Percentiles rank a stretch among this genome's conserved stretches.
Evolutionary conservation across 2,888 invertebrate genomes (phyloP).

Genomic region (Stenotaenia linearis): DNA sequence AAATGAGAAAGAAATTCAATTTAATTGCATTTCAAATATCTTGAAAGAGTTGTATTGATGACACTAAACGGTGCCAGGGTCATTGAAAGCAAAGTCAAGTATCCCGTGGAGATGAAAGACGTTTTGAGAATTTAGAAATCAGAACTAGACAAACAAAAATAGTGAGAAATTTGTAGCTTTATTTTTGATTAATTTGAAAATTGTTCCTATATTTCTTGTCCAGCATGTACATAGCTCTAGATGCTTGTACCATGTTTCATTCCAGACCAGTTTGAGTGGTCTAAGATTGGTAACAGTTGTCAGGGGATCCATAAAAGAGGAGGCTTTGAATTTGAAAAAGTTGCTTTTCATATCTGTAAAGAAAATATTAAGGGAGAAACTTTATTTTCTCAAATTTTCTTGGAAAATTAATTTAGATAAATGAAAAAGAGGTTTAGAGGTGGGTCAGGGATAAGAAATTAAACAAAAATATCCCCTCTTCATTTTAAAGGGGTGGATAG

Average conservation of each 20-base stretch:
- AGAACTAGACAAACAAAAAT: conserved; percentile 2
- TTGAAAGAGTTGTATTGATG: conserved; percentile 1
- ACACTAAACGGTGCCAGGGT: neutral
- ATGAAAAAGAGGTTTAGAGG: neutral
- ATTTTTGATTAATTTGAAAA: neutral
- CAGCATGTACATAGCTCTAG: conserved; percentile 26
- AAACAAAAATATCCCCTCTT: neutral
- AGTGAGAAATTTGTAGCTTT: conserved; percentile 10
- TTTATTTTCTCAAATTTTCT: conserved; percentile 7
- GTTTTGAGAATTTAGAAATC: conserved; percentile 13
- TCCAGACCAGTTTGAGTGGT: conserved; percentile 3
- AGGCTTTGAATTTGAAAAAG: neutral
- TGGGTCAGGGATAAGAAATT: neutral
- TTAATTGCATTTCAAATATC: conserved; percentile 12
- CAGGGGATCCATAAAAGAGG: neutral
- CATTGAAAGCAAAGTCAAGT: neutral
- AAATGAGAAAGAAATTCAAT: neutral
- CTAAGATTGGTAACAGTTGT: conserved; percentile 14
- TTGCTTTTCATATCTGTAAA: conserved; percentile 26
- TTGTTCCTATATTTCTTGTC: conserved; percentile 7
- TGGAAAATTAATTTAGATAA: neutral
- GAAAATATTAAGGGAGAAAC: neutral
- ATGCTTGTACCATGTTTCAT: conserved; percentile 16
- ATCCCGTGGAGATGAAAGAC: conserved; percentile 9
- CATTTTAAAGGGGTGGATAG: conserved; percentile 11